phyloP scores from a whole-genome alignment of 1,140 invertebrate species.

The Drosophila obscura region DNA sequence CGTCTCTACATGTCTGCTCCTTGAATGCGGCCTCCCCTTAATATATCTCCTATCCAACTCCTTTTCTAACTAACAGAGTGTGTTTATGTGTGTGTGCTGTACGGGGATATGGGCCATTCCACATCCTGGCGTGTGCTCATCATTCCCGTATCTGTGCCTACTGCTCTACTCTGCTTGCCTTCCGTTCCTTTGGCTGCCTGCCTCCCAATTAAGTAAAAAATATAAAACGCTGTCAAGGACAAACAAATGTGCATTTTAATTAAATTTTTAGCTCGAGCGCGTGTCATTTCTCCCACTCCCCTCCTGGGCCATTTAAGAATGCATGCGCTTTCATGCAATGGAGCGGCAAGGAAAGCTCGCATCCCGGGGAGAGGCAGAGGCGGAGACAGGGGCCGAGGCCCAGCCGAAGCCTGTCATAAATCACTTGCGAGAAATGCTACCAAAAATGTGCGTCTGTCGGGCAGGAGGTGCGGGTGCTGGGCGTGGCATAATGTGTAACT shows the following conservation, averaged over 20 bases:
- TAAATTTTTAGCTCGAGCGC: slow-evolving; percentile 67
- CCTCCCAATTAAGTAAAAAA: slow-evolving; percentile 75
- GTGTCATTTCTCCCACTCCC: slow-evolving; percentile 13
- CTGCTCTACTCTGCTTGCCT: slow-evolving; percentile 4
- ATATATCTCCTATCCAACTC: slow-evolving; percentile 57
- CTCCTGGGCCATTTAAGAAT: slow-evolving; percentile 46
- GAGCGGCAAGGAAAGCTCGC: slow-evolving; percentile 46
- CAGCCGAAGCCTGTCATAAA: slow-evolving; percentile 60
- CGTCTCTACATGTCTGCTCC: neutral
- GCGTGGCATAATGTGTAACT: slow-evolving; percentile 69
- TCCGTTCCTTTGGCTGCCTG: slow-evolving; percentile 30
- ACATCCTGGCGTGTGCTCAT: slow-evolving; percentile 34
- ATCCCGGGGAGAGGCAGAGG: slow-evolving; percentile 38
- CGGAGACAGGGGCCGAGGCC: neutral
- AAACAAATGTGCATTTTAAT: slow-evolving; percentile 80
- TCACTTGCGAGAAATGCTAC: slow-evolving; percentile 59
- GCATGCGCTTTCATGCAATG: slow-evolving; percentile 40
- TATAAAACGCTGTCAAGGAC: slow-evolving; percentile 79
- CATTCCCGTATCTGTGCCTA: slow-evolving; percentile 45
- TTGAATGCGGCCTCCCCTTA: slow-evolving; percentile 24
- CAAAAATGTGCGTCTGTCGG: slow-evolving; percentile 49
- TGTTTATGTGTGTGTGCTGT: slow-evolving; percentile 3
- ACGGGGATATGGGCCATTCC: neutral
- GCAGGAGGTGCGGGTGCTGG: neutral
- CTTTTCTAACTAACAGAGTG: slow-evolving; percentile 39